phyloP scores from a whole-genome alignment of 2,113 vertebrate genomes.

The Neogobius melanostomus region DNA sequence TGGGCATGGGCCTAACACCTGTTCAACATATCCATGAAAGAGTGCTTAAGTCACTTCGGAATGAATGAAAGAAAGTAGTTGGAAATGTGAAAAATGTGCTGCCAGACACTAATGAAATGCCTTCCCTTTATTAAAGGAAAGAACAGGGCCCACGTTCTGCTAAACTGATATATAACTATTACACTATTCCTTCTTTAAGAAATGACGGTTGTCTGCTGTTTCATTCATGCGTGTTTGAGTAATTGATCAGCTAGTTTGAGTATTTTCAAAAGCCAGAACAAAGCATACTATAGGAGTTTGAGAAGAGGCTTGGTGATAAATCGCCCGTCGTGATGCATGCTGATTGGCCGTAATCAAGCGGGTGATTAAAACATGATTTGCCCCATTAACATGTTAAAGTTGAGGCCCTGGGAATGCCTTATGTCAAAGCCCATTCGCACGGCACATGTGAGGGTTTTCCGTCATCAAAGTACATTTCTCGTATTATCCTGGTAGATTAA shows the following conservation, averaged over 20 bases:
- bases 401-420: neutral
- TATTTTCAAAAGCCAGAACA: too few species aligned
- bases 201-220: too few species aligned
- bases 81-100: neutral
- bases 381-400: conserved; percentile 25
- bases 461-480: neutral
- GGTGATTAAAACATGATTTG: conserved; percentile 46
- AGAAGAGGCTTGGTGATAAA: conserved; percentile 21
- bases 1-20: conserved; percentile 49
- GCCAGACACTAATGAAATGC: neutral
- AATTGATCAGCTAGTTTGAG: too few species aligned
- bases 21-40: conserved; percentile 14
- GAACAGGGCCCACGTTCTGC: neutral
- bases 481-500: neutral
- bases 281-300: neutral
- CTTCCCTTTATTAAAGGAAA: neutral
- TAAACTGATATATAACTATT: too few species aligned
- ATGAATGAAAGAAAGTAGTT: neutral
- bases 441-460: neutral
- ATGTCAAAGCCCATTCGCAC: conserved; percentile 3
- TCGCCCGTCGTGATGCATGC: conserved; percentile 18
- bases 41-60: neutral
- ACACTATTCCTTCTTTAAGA: too few species aligned
- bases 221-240: too few species aligned
- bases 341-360: conserved; percentile 48